Evolutionary conservation across 1,140 invertebrate genomes (phyloP).

Genomic region (Brachionus manjavacas): DNA sequence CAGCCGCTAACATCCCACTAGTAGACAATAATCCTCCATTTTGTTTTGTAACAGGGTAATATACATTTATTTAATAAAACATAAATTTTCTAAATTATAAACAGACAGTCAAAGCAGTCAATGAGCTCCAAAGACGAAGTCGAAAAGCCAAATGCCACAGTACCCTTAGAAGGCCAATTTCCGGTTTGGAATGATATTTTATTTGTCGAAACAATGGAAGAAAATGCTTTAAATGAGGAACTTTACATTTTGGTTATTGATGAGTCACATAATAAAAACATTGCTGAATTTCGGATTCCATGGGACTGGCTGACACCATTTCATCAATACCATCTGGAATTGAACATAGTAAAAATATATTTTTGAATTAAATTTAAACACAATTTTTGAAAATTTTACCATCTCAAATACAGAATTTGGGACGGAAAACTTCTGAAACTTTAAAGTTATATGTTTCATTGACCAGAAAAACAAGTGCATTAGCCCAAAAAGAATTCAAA

Average conservation of each 20-base stretch:
- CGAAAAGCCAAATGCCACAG: conserved; percentile 25
- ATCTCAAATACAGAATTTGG: not conserved
- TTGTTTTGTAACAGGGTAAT: conserved; percentile 31
- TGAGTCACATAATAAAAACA: not conserved
- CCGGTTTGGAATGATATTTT: conserved; percentile 41
- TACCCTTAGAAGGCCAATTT: not conserved
- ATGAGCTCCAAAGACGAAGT: not conserved
- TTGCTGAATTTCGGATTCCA: conserved; percentile 38
- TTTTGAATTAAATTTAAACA: not conserved
- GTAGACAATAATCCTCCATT: not conserved
- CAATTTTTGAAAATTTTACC: not conserved
- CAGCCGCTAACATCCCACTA: not conserved
- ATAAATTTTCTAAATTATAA: not conserved
- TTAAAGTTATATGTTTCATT: conserved; percentile 12
- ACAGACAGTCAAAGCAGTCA: not conserved
- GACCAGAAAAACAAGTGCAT: conserved; percentile 8
- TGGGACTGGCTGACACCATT: conserved; percentile 36
- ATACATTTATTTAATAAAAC: not conserved
- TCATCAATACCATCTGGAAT: conserved; percentile 28
- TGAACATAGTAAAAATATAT: not conserved
- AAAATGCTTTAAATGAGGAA: not conserved
- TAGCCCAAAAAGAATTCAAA: conserved; percentile 15
- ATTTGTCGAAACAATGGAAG: conserved; percentile 34
- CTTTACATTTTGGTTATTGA: conserved; percentile 18
- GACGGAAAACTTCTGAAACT: not conserved